Conservation (phyloP, 2,888 invertebrate species). For the Drosophila mayaguana region DNA sequence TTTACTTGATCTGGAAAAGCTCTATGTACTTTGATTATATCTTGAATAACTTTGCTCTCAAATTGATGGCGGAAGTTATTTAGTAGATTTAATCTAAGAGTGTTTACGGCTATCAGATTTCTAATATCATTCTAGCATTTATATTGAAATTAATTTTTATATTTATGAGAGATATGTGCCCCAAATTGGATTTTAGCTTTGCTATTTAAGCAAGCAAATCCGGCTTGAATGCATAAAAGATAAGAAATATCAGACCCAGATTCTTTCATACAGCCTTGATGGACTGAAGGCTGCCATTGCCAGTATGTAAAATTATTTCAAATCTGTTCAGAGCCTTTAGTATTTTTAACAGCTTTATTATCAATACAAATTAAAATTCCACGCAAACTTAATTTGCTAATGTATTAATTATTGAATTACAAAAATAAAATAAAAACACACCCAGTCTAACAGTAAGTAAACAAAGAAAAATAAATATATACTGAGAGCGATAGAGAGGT, state of each 20-base stretch:
- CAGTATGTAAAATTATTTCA: background rate
- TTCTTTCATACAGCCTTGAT: background rate
- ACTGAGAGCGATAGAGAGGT: background rate
- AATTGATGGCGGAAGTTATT: background rate
- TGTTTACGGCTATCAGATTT: background rate
- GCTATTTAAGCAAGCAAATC: background rate
- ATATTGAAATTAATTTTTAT: background rate
- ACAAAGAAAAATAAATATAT: background rate
- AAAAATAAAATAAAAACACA: no score
- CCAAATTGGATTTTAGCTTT: background rate
- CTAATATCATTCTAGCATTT: no score
- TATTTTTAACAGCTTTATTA: background rate
- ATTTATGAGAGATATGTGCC: background rate
- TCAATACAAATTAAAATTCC: background rate
- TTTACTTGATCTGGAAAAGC: background rate
- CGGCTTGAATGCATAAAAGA: background rate
- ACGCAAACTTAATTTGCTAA: background rate
- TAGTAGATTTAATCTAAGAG: background rate
- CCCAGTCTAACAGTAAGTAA: background rate
- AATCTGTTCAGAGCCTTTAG: background rate
- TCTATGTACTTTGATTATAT: background rate
- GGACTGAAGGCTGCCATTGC: no score
- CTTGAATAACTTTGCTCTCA: background rate
- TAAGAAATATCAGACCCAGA: background rate
- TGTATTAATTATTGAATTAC: background rate